Base-by-base conservation (phyloP, 2,797 vertebrate species). In the Gobionotothen gibberifrons region DNA sequence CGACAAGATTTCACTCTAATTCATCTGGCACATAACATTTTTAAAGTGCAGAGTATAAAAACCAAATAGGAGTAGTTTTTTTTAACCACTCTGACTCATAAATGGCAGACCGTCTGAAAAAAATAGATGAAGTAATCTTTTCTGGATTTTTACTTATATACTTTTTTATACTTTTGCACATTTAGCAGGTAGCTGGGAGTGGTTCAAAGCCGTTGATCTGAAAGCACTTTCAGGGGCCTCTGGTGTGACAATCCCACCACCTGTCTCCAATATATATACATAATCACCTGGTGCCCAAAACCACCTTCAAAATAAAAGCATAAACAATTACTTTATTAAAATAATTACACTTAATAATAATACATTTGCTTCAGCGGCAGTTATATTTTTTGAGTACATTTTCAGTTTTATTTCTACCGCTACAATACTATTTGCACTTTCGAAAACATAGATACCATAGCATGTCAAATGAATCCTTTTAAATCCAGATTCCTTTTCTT, bases 1-100 rank as follows among this genome's bases (percentile, higher is more conserved):
- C 8, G 51, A 60, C 32, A 57, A 69, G 42, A 56, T 74, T 79
- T 12, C 64, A 60, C 59, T 54, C 26, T 61, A 26, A 64, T 68
- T 43, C 52, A 47, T 62, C 58, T 60, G 16, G 9, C 53, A 52
- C 42, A n/a, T 44, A 47, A 39, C 65, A 51, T 2, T 2, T 40
- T 75, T 43, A 5, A 22, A 72, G 16, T 7, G 5, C 51, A 2
- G 39, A 46, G 15, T 60, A 29, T 46, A 74, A 36, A 66, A 21
- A 8, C 6, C 5, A 29, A 17, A 43, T 14, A 1, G 47, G 2
- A 55, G 17, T 16, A 17, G 1, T 44, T 64, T 14, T 14, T 32
- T 14, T 14, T 29, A 5, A 39, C 44, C 43, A 26, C 22, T 22
- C 7, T 15, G 62, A 66, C 32, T 36, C 32, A 32, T 3, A 8